Percentiles rank a stretch among this genome's conserved stretches.
phyloP scores from a whole-genome alignment of 2,797 vertebrate genomes.

The Dermochelys coriacea region DNA sequence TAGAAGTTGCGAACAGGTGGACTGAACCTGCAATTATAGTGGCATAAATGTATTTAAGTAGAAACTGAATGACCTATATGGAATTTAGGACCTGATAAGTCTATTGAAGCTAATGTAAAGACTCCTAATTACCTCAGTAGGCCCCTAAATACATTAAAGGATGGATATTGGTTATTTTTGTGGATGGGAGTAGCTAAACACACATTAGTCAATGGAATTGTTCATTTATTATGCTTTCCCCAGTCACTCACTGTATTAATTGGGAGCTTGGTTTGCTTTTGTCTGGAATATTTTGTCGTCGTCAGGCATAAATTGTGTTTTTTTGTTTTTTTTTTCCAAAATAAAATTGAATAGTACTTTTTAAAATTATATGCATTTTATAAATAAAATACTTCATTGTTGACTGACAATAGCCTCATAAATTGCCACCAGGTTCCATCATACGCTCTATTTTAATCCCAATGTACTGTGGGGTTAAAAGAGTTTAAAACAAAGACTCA shows the following conservation, averaged over 20 bases:
- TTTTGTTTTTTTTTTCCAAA: neutral
- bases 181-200: neutral
- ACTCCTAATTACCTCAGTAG: neutral
- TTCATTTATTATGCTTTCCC: neutral
- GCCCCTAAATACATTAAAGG: neutral
- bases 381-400: neutral
- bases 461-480: neutral
- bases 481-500: no score
- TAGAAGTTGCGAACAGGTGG: neutral
- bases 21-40: conserved; percentile 17
- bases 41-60: neutral
- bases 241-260: neutral
- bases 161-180: neutral
- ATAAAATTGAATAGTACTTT: neutral
- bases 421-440: neutral
- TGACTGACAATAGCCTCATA: neutral
- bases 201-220: neutral
- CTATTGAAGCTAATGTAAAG: neutral
- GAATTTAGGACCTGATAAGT: neutral
- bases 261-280: neutral
- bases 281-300: neutral
- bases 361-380: neutral
- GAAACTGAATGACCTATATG: neutral
- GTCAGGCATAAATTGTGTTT: neutral
- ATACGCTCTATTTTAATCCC: neutral